phyloP scores from a whole-genome alignment of 2,888 invertebrate genomes.

The Trachelus iudaicus region DNA sequence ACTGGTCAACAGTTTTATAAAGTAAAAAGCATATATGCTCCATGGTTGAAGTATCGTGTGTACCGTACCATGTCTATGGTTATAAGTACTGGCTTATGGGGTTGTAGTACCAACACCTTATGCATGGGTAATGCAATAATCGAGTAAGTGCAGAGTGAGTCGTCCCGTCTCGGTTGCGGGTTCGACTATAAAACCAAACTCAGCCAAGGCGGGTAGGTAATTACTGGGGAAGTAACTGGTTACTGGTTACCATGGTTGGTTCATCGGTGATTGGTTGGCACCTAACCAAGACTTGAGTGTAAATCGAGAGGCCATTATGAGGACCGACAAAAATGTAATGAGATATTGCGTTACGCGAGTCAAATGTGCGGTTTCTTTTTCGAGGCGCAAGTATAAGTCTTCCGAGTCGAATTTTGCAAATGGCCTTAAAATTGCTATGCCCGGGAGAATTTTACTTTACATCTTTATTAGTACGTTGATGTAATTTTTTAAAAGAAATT shows the following conservation, averaged over 20 bases:
- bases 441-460: not conserved
- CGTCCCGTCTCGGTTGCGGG: constrained; percentile 43
- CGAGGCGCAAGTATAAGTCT: constrained; percentile 22
- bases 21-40: not conserved
- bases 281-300: constrained; percentile 29
- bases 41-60: not conserved
- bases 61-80: not conserved
- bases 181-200: constrained; percentile 57
- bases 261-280: constrained; percentile 46
- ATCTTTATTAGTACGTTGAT: not conserved
- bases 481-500: not conserved
- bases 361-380: constrained; percentile 34
- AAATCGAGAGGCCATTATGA: constrained; percentile 9
- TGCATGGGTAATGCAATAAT: constrained; percentile 60
- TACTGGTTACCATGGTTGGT: constrained; percentile 26
- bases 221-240: constrained; percentile 54
- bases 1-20: not conserved
- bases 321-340: constrained; percentile 5
- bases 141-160: constrained; percentile 48
- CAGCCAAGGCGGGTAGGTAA: constrained; percentile 44
- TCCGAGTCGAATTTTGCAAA: constrained; percentile 3
- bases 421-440: not conserved
- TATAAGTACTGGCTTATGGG: not conserved
- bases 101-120: constrained; percentile 25
- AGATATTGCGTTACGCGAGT: constrained; percentile 6